Base-by-base conservation (phyloP, 2,797 vertebrate species). In the Intellagama lesueurii region DNA sequence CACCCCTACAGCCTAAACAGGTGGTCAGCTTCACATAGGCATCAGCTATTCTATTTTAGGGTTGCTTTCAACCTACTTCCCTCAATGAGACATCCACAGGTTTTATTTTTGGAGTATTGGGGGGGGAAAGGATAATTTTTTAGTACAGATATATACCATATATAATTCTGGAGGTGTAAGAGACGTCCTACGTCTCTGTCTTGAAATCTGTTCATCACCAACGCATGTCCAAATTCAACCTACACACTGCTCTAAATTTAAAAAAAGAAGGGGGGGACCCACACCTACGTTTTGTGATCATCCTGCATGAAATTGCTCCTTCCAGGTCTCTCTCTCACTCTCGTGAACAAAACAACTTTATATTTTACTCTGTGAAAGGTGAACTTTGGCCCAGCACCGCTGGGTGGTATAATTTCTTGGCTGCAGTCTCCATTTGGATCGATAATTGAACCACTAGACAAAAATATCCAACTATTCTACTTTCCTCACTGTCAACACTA, bases 171-270 rank as follows among this genome's bases (percentile, higher is more conserved):
- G 88, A 94, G 75, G 92, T 90, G 85, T 94, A 95, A 93, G 93
- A 95, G 91, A 91, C 95, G 95, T 96, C 94, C 96, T 91, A 92
- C 87, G 87, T 94, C 83, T 68, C 90, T 93, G 35, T 35, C 76
- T 94, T 94, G 96, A 95, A 95, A 94, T 95, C 72, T 85, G 83
- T 91, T 94, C 90, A 88, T 94, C 90, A 91, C 88, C 93, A 75
- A 91, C 84, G 47, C 94, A 91, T 93, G 91, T 94, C 95, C 95
- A 95, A 95, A 92, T 91, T 91, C 95, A 94, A 75, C 96, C 94
- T 94, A 96, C 95, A 90, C 85, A 77, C 92, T 81, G 24, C 92
- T 92, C 91, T 47, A 30, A 70, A 70, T 19, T 64, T 64, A 70
- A n/a, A 70, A 7, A n/a, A 40, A 66, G n/a, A 81, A 40, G 95